These are phyloP conservation scores for Cepaea nemoralis DNA, from an alignment of 1,140 invertebrate genomes.

Conservation along the genomic window DNA sequence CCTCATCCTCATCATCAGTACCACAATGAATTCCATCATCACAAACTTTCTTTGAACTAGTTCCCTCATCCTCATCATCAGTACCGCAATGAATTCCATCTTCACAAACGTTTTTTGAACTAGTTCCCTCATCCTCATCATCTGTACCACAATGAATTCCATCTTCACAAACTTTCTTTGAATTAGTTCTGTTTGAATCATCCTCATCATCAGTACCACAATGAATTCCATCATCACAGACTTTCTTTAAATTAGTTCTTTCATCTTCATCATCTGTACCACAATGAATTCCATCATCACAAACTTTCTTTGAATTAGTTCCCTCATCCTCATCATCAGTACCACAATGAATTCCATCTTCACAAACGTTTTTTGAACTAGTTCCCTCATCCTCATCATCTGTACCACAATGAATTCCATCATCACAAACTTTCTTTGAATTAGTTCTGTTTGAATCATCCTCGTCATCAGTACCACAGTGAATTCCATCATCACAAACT, in stretches of 20 bases:
- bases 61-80: conserved; percentile 46
- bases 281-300: conserved; percentile 47
- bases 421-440: conserved; percentile 27
- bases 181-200: conserved; percentile 19
- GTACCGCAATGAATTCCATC: conserved; percentile 50
- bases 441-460: conserved; percentile 28
- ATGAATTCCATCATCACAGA: conserved; percentile 45
- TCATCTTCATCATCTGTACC: conserved; percentile 42
- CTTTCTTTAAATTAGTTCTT: conserved; percentile 19
- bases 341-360: conserved; percentile 48
- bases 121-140: conserved; percentile 34
- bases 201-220: conserved; percentile 48
- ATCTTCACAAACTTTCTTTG: conserved; percentile 37
- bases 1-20: conserved; percentile 41
- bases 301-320: conserved; percentile 36
- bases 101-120: conserved; percentile 40
- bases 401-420: conserved; percentile 44
- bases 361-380: conserved; percentile 36
- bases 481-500: conserved; percentile 50
- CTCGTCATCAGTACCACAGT: conserved; percentile 54
- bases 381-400: conserved; percentile 41
- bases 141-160: conserved; percentile 44
- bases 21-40: conserved; percentile 38
- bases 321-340: conserved; percentile 46
- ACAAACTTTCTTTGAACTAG: conserved; percentile 31